These are phyloP conservation scores for Rutilus rutilus DNA, from an alignment of 2,113 vertebrate genomes.

Conservation along the genomic window DNA sequence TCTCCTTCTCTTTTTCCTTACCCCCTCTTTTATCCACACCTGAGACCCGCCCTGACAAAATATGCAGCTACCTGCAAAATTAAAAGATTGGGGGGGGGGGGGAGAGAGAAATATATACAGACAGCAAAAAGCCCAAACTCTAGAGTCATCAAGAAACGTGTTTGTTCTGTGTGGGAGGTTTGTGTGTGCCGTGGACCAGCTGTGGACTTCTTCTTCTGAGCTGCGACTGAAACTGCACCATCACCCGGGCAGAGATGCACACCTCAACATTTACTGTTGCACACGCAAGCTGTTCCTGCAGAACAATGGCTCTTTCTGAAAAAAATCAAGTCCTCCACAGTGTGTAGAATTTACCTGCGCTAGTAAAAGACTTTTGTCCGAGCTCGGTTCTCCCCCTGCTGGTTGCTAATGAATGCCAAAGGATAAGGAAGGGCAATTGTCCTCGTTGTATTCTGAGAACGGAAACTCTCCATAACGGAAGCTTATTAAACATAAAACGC, in stretches of 20 bases:
- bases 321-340: background rate
- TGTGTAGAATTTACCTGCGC: conserved; percentile 14
- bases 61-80: conserved; percentile 78
- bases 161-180: conserved; percentile 56
- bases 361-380: conserved; percentile 1
- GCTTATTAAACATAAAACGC: conserved; percentile 12
- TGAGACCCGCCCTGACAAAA: conserved; percentile 73
- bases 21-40: conserved; percentile 66
- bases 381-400: conserved; percentile 38
- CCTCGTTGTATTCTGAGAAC: conserved; percentile 44
- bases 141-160: conserved; percentile 76
- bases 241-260: conserved; percentile 44
- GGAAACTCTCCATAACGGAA: conserved; percentile 39
- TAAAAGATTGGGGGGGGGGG: conserved; percentile 38
- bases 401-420: conserved; percentile 6
- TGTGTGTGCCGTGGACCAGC: conserved; percentile 61
- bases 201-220: conserved; percentile 55
- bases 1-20: conserved; percentile 35
- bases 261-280: conserved; percentile 50
- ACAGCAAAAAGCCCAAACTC: conserved; percentile 69
- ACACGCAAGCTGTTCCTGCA: conserved; percentile 50
- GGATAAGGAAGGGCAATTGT: conserved; percentile 20
- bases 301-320: conserved; percentile 45
- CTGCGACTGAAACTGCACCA: conserved; percentile 32
- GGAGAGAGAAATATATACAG: conserved; percentile 55